Percentiles rank a stretch among this genome's conserved stretches.
Conservation (phyloP, 2,113 vertebrate species). For the Phyllopteryx taeniolatus region DNA sequence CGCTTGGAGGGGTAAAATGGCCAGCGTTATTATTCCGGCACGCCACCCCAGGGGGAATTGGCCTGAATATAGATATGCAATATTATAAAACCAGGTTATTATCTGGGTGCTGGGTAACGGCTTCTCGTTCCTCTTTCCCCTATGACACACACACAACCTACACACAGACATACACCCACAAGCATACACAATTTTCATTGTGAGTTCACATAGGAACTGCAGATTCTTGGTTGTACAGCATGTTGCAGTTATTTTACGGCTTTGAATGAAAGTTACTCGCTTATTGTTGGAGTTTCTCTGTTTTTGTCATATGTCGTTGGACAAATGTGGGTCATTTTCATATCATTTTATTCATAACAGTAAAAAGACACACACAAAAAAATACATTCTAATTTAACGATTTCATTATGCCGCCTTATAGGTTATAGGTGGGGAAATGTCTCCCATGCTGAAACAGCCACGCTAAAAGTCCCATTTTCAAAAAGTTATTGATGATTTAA, state of each 20-base stretch:
- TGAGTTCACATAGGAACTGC: conserved; percentile 34
- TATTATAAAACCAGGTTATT: conserved; percentile 75
- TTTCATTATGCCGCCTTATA: too few species aligned
- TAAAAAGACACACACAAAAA: too few species aligned
- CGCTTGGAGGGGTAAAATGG: conserved; percentile 69
- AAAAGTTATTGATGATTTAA: too few species aligned
- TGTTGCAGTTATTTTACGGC: conserved; percentile 47
- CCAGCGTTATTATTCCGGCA: conserved; percentile 70
- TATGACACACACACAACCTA: background rate
- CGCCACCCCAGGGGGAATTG: conserved; percentile 71
- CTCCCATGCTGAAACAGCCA: too few species aligned
- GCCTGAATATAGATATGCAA: conserved; percentile 78
- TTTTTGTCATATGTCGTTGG: conserved; percentile 39
- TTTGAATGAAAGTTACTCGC: conserved; percentile 51
- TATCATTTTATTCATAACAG: too few species aligned
- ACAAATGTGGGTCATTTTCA: background rate
- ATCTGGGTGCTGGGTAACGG: conserved; percentile 72
- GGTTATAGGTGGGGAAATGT: too few species aligned
- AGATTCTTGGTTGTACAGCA: conserved; percentile 32
- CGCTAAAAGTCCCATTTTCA: too few species aligned
- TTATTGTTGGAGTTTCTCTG: conserved; percentile 26
- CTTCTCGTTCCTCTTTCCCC: conserved; percentile 62
- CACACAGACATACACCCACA: conserved; percentile 11
- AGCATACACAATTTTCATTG: conserved; percentile 17
- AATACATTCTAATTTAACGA: too few species aligned